Evolutionary conservation across 2,113 vertebrate genomes (phyloP).

Genomic region (Litocranius walleri): DNA sequence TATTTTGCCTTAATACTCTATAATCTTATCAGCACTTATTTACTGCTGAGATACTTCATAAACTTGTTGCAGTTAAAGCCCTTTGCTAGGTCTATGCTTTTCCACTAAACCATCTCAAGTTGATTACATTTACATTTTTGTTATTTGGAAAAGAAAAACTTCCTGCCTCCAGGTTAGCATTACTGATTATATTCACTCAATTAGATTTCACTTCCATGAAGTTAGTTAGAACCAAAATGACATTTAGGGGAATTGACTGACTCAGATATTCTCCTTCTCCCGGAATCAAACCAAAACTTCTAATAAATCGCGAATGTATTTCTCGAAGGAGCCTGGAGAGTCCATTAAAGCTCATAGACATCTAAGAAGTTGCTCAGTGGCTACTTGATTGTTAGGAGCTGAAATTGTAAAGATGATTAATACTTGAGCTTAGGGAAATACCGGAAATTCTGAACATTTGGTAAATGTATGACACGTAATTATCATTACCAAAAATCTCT

Average conservation of each 20-base stretch:
- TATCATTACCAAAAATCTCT: not conserved
- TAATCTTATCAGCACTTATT: not conserved
- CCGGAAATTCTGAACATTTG: not conserved
- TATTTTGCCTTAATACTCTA: not conserved
- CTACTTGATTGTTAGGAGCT: not conserved
- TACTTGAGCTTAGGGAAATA: not conserved
- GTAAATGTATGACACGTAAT: not conserved
- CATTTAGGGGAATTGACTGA: constrained; percentile 8
- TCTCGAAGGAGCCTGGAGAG: not conserved
- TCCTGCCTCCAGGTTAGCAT: constrained; percentile 20
- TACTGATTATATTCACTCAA: not conserved
- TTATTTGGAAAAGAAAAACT: not conserved
- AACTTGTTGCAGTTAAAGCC: not conserved
- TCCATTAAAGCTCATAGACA: not conserved
- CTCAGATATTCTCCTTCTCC: not conserved
- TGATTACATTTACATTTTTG: constrained; percentile 37
- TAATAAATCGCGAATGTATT: not conserved
- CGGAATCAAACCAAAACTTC: not conserved
- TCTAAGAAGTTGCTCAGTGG: not conserved
- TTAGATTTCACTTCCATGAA: not conserved
- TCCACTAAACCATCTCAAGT: not conserved
- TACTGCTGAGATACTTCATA: not conserved
- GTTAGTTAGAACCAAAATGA: not conserved
- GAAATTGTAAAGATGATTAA: not conserved
- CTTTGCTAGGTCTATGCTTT: not conserved